Base-by-base conservation (phyloP, 2,888 invertebrate genomes). In the Dicyrtomina minuta region DNA sequence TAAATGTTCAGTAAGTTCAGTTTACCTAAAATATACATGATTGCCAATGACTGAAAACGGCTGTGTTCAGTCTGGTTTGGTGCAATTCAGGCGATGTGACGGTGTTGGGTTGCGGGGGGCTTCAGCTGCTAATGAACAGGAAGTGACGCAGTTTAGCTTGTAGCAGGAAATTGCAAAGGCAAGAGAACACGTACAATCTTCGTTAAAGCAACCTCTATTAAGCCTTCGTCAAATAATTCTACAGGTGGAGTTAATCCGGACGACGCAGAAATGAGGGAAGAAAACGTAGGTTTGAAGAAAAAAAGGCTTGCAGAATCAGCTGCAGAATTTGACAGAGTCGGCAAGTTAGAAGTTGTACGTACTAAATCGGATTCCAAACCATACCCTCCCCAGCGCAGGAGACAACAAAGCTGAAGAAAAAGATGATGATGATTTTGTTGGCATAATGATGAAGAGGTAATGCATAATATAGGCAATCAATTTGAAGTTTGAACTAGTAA, bases 391-490 rank as follows among this genome's bases (percentile, higher is more conserved):
- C 75, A 80, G 76, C 33, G 55, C 80, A 75, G 72, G 79, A 71
- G 72, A 73, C 33, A 70, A 67, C 70, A 76, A 68, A 6, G 84
- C 85, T 22, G 87, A 87, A 66, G 87, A 87, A 67, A 89, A 90
- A 80, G 89, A 89, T 82, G 91, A 89, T 79, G 88, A 92, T 10
- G 91, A 92, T 82, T 84, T 92, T 0, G 92, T 92, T 82, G 91
- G 87, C n/a, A n/a, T 43, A 91, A 91, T 60, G 92, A 91, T 78
- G 90, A 90, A 77, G 91, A 90, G 77, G 86, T 84, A 33, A 33
- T 3, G 8, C 33, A n/a, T n/a, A n/a, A n/a, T n/a, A n/a, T n/a
- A n/a, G n/a, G n/a, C n/a, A n/a, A n/a, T n/a, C n/a, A n/a, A n/a
- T n/a, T n/a, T n/a, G 3, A 33, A 41, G 2, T 41, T 56, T n/a